Evolutionary conservation across 2,888 invertebrate genomes (phyloP), one percentile per base, ranked within the genome.

Genomic region (Pandemis cinnamomeana): DNA sequence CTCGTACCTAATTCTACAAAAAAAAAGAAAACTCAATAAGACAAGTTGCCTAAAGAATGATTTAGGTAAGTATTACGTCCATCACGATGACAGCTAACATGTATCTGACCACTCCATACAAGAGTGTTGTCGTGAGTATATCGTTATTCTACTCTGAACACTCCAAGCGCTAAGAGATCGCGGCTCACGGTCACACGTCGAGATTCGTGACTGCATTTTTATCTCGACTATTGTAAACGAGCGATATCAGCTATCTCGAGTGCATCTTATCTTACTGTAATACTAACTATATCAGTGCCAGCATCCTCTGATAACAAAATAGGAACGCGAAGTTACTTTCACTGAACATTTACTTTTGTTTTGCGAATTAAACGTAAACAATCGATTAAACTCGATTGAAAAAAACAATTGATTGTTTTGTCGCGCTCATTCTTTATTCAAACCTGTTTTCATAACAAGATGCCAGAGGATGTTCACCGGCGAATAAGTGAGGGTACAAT

Each of bases 171-270:
- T 73, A 73, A 73, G n/a, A 53, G 60, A 60, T 55, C 55, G 7
- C 53, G 46, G 64, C 66, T 74, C 74, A 74, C 61, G 67, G 74
- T 74, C 74, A 74, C 73, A 73, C 67, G 46, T 71, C 61, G 60
- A 58, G 58, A 67, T 66, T 74, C 74, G 74, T 55, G 67, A 75
- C 72, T 82, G 81, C 81, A 81, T 80, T 80, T 76, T 83, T 83
- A 83, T 83, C 83, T 70, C 63, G 20, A 48, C 76, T 78, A 79
- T 80, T 58, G 46, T 71, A 75, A 81, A 74, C 71, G 74, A 70
- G 74, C 67, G 61, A 71, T 70, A 67, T 62, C 71, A 7, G 36
- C 44, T 67, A 71, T 67, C 74, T 74, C 46, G 70, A 66, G 48
- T 64, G 66, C 61, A 73, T 67, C 51, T 71, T 74, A 74, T 74